phyloP scores from a whole-genome alignment of 2,888 invertebrate genomes.

The Rhyacophila evoluta region DNA sequence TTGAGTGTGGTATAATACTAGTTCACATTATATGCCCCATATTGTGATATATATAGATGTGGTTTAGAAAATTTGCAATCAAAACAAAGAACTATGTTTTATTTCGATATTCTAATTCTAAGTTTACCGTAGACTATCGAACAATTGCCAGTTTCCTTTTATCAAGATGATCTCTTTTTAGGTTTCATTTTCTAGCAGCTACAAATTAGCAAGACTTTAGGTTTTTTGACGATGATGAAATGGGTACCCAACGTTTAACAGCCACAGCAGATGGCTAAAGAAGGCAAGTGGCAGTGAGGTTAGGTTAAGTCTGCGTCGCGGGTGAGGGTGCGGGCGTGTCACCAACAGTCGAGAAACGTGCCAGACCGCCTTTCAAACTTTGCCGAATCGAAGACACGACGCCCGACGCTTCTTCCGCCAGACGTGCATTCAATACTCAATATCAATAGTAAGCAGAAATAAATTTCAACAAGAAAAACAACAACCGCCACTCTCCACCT shows the following conservation, averaged over 20 bases:
- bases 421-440: slow-evolving; percentile 22
- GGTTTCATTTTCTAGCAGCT: no score
- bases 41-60: no score
- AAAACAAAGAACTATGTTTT: no score
- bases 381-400: not conserved
- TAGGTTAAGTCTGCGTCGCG: not conserved
- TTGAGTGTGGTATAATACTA: no score
- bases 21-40: no score
- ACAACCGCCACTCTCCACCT: not conserved
- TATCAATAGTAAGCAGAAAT: slow-evolving; percentile 19
- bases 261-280: not conserved
- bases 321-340: slow-evolving; percentile 5
- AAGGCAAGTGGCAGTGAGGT: not conserved
- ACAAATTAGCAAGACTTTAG: no score
- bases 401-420: not conserved
- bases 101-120: no score
- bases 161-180: no score
- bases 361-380: slow-evolving; percentile 18
- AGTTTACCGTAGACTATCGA: no score
- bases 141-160: no score
- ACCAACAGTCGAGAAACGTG: slow-evolving; percentile 14
- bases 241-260: not conserved
- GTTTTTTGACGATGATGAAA: not conserved
- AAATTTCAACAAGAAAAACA: slow-evolving; percentile 17
- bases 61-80: no score